phyloP scores from a whole-genome alignment of 2,797 vertebrate species.

The Mus caroli region DNA sequence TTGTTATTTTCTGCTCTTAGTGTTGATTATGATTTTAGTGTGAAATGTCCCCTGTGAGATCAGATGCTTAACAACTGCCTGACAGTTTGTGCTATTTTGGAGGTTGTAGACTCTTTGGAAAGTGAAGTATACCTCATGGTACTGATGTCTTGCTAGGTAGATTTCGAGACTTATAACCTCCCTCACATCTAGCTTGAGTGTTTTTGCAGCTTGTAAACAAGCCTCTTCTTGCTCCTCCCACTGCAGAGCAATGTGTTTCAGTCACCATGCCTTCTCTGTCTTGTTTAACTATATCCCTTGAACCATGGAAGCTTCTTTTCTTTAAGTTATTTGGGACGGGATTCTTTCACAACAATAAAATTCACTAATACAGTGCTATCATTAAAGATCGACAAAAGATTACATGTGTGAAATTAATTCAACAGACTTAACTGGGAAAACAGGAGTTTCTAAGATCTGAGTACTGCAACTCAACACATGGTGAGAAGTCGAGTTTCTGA shows the following conservation, averaged over 20 bases:
- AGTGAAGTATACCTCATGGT: not conserved
- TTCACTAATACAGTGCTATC: not conserved
- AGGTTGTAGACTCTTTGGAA: not conserved
- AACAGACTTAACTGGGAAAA: not conserved
- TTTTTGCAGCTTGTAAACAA: not conserved
- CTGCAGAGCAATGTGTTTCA: not conserved
- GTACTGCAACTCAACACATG: not conserved
- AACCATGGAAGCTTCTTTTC: not conserved
- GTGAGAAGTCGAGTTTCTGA: not conserved
- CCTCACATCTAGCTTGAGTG: not conserved
- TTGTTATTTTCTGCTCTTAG: not conserved
- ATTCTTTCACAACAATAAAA: not conserved
- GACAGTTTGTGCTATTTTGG: not conserved
- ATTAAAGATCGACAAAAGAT: not conserved
- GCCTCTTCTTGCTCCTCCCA: not conserved
- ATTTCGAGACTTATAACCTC: not conserved
- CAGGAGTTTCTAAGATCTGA: not conserved
- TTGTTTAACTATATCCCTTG: not conserved
- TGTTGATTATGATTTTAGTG: not conserved
- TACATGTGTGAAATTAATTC: not conserved
- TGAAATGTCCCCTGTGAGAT: not conserved
- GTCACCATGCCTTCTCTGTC: not conserved
- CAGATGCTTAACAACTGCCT: not conserved
- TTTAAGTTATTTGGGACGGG: not conserved
- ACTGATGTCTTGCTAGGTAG: not conserved